Conservation (phyloP, 2,113 vertebrate species). For the Numida meleagris region DNA sequence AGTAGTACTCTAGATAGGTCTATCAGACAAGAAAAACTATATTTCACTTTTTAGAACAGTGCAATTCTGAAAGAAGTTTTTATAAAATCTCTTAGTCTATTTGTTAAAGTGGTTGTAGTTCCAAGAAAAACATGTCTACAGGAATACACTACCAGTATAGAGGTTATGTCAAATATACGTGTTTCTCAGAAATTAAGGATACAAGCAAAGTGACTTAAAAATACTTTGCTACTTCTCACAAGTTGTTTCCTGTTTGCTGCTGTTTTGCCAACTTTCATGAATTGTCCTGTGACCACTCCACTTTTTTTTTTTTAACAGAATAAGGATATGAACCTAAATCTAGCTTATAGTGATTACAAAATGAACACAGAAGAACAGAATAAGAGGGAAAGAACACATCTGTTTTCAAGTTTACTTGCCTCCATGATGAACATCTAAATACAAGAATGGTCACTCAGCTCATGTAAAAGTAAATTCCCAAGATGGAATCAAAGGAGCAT, state of each 20-base stretch:
- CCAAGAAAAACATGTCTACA: slow-evolving; percentile 6
- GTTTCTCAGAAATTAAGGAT: not conserved
- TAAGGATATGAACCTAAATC: not conserved
- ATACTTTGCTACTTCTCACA: not conserved
- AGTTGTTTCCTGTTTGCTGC: not conserved
- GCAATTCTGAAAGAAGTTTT: not conserved
- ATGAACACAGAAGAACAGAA: not conserved
- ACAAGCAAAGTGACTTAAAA: not conserved
- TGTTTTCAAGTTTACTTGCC: not conserved
- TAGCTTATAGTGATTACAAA: not conserved
- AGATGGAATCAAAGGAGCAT: not conserved
- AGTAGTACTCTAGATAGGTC: not conserved
- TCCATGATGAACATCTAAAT: not conserved
- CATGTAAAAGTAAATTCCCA: not conserved
- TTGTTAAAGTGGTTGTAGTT: slow-evolving; percentile 22
- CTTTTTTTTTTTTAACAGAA: not conserved
- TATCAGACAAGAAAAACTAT: not conserved
- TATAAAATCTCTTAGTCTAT: slow-evolving; percentile 22
- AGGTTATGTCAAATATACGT: not conserved
- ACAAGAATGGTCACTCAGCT: not conserved
- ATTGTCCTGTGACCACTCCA: not conserved
- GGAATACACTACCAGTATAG: not conserved
- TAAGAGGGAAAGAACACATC: not conserved
- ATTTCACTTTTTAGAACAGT: not conserved
- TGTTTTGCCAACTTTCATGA: not conserved